Evolutionary conservation across 2,113 vertebrate genomes (phyloP).

Genomic region (Mobula hypostoma): DNA sequence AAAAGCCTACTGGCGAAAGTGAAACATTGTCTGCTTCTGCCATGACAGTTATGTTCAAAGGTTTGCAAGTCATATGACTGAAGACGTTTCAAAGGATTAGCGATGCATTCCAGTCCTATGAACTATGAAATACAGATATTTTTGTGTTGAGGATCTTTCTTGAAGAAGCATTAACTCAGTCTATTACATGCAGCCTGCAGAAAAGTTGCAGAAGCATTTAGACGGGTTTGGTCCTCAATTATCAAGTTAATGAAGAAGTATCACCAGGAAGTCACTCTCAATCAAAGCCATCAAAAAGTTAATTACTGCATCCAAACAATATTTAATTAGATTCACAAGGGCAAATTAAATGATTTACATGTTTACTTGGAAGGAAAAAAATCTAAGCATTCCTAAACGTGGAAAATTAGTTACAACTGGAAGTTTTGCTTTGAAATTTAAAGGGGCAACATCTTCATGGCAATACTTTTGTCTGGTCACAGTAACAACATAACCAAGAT

Average conservation of each 20-base stretch:
- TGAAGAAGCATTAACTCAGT: not conserved
- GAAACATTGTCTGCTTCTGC: not conserved
- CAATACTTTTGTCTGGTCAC: not conserved
- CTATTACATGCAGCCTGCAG: not conserved
- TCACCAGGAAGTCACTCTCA: not conserved
- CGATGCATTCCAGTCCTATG: not conserved
- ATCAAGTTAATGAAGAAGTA: not conserved
- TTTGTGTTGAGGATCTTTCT: not conserved
- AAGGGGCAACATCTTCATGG: not conserved
- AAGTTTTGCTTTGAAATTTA: not conserved
- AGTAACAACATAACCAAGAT: not conserved
- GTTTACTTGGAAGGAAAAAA: not conserved
- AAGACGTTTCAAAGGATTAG: not conserved
- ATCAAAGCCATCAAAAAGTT: constrained; percentile 16
- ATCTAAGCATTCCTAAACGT: not conserved
- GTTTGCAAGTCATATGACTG: not conserved
- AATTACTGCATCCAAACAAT: not conserved
- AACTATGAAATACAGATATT: not conserved
- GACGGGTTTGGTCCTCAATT: not conserved
- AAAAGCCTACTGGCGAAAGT: not conserved
- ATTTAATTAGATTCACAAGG: not conserved
- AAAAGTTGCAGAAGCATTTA: not conserved
- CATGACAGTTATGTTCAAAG: not conserved
- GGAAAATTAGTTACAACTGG: not conserved
- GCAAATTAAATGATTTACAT: not conserved